Evolutionary conservation across 2,797 vertebrate species (phyloP), one percentile per base, ranked within the genome.

Genomic region (Petrocephalus sullivani): DNA sequence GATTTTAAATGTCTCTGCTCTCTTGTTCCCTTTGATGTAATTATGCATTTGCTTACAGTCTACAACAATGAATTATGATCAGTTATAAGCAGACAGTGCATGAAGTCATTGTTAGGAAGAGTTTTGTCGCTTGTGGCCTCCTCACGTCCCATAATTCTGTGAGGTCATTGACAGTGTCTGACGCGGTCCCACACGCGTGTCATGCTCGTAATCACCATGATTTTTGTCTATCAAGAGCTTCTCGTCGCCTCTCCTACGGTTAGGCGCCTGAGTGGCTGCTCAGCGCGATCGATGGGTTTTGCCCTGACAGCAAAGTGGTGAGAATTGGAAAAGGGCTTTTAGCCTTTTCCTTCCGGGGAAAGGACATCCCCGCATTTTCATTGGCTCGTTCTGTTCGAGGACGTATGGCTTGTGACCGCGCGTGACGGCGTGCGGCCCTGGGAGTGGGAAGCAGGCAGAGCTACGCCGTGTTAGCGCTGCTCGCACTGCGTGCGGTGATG

Each of bases 401-500:
- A 86, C 14, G 23, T 61, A 16, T 64, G 37, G 12, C 46, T 64
- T 28, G 75, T 37, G 87, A 67, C 14, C 51, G 49, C 16, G 21
- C n/a, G 21, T 16, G 37, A 19, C 46, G 12, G 3, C 14, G 85
- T 6, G 10, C 8, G 3, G 60, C 12, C 49, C 88, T n/a, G 19
- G 14, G 60, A 86, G 60, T 51, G 5, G 46, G 60, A 85, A 64
- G 49, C 33, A 21, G 87, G 33, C 75, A 14, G 64, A 88, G 67
- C 7, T 12, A 1, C 23, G 61, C 85, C 19, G 10, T 9, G 53
- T 61, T 58, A 28, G 16, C 61, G 41, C 82, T 92, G 92, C 92
- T 93, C 93, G 92, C 91, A 90, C 58, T 64, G 75, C 85, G 33
- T n/a, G 8, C 54, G 2, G 91, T 93, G 90, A 91, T 93, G 92